Percentiles rank a stretch among this genome's conserved stretches.
phyloP scores from a whole-genome alignment of 2,797 vertebrate genomes.

The Argya squamiceps region DNA sequence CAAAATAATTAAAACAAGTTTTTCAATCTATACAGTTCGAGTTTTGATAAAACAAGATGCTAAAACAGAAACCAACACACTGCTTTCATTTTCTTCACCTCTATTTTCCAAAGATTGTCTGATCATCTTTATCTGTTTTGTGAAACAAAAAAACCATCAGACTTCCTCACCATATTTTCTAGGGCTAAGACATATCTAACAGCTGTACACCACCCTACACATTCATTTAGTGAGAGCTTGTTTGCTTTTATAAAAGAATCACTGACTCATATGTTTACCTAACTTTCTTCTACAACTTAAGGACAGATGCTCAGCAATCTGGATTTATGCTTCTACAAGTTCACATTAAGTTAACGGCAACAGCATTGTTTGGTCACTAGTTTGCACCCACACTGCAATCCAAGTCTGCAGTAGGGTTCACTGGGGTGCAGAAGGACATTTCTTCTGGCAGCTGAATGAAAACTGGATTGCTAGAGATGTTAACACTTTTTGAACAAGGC shows the following conservation, averaged over 20 bases:
- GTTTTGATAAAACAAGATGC: background rate
- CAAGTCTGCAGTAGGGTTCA: background rate
- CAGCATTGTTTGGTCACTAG: background rate
- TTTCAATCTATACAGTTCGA: background rate
- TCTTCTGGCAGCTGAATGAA: background rate
- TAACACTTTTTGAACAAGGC: background rate
- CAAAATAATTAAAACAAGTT: background rate
- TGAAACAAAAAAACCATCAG: background rate
- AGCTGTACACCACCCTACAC: background rate
- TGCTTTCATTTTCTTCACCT: background rate
- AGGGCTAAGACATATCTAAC: background rate
- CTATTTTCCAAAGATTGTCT: background rate
- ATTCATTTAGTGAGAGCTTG: background rate
- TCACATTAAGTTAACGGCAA: background rate
- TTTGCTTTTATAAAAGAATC: background rate
- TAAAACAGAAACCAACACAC: background rate
- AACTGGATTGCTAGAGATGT: background rate
- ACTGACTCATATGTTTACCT: background rate
- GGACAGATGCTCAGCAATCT: background rate
- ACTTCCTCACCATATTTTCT: background rate
- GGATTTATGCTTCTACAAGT: background rate
- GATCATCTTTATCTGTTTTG: background rate
- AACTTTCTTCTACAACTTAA: background rate
- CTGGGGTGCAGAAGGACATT: background rate
- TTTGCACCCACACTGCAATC: background rate